phyloP scores from a whole-genome alignment of 53 echinoderm and acorn worm genomes.

The Paelopatides confundens region DNA sequence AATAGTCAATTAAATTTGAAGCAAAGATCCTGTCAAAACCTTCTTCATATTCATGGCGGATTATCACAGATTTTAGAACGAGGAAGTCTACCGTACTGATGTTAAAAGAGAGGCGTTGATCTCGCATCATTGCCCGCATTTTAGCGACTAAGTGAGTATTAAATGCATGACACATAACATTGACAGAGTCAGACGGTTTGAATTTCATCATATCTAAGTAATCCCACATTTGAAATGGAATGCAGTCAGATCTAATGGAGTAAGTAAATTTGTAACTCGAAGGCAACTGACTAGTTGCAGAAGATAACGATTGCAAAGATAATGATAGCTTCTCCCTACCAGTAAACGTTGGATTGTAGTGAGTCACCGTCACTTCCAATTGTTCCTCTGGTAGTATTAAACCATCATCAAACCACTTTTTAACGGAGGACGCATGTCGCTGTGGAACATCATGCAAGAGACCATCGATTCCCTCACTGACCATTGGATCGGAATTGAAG shows the following conservation, averaged over 20 bases:
- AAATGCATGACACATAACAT: conserved; percentile 17
- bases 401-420: conserved; percentile 20
- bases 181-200: not conserved
- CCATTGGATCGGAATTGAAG: not conserved
- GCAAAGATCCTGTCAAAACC: conserved; percentile 27
- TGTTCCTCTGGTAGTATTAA: not conserved
- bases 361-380: not conserved
- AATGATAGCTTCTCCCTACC: not conserved
- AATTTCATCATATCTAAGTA: not conserved
- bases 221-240: conserved; percentile 37
- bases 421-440: not conserved
- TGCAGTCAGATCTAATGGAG: not conserved
- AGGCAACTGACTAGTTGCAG: not conserved
- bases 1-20: conserved; percentile 1
- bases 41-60: not conserved
- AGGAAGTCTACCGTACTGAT: not conserved
- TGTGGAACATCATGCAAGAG: not conserved
- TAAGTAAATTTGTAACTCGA: not conserved
- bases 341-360: conserved; percentile 33
- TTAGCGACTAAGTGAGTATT: not conserved
- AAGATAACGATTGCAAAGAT: not conserved
- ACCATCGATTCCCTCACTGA: too few species aligned
- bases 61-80: not conserved
- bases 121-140: not conserved
- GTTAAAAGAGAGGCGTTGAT: not conserved